Evolutionary conservation across 2,797 vertebrate species (phyloP), one percentile per base, ranked within the genome.

Genomic region (Coccyzus lansbergi): DNA sequence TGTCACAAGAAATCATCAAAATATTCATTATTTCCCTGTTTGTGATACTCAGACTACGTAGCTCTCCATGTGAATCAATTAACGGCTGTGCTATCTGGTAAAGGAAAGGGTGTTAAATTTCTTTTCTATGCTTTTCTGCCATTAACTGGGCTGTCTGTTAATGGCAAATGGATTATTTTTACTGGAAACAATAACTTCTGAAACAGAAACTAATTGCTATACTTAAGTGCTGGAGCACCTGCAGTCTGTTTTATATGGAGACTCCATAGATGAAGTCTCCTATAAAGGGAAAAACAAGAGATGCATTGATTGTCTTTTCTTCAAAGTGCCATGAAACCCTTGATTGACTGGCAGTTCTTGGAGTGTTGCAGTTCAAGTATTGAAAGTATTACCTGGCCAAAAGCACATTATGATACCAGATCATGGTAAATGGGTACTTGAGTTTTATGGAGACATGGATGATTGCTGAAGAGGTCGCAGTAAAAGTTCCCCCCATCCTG

Each of bases 151-250:
- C 53, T 1, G 4, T 19, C 71, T 3, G 15, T 91, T 94, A 93
- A 88, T 91, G 77, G 58, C 62, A 69, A 92, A 85, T 36, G 26
- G 79, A 83, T 91, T 86, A 46, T n/a, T 89, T 91, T 87, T 79
- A 36, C 86, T 76, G 51, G 2, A 81, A 90, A 92, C 46, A 76
- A 14, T 78, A 94, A 81, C 51, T 89, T 78, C 22, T 69, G 84
- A 76, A 93, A 75, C 44, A 60, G 67, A 82, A 94, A 58, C 38
- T 91, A 63, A 91, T 85, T 67, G 82, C 76, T 59, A 3, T 34
- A 18, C 42, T 85, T 77, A 48, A 77, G 65, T 49, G 75, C 71
- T 0, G 1, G 62, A 93, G 84, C 58, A 89, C 58, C 85, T 88
- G 84, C 11, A 1, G 13, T 59, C 22, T 86, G 42, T 83, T 77